Conservation (phyloP, 2,113 vertebrate species). For the Vicugna pacos region DNA sequence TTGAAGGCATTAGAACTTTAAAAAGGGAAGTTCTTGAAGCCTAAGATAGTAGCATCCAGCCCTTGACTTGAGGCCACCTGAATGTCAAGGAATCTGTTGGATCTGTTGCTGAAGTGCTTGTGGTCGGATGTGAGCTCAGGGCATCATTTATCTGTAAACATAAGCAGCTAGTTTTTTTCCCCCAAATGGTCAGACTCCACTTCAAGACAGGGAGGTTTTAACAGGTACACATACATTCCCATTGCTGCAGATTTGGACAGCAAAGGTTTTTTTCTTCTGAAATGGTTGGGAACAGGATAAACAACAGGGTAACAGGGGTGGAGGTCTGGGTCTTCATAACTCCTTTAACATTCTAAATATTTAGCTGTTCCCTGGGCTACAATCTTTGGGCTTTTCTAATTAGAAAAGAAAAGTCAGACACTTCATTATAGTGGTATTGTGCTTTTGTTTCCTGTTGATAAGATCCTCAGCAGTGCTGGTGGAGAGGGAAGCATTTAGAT, state of each 20-base stretch:
- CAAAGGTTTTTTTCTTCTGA: slow-evolving; percentile 59
- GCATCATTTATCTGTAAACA: neutral
- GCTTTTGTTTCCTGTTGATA: slow-evolving; percentile 45
- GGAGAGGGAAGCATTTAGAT: rapidly evolving
- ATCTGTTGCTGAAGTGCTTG: neutral
- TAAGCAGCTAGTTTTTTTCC: neutral
- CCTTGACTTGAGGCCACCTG: neutral
- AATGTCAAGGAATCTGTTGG: neutral
- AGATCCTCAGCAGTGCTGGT: neutral
- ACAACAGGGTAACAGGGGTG: slow-evolving; percentile 18
- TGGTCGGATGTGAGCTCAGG: neutral
- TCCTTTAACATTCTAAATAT: slow-evolving; percentile 82
- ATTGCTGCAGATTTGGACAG: slow-evolving; percentile 54
- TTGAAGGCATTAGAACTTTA: slow-evolving; percentile 50
- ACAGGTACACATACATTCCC: slow-evolving; percentile 54
- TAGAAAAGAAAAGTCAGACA: slow-evolving; percentile 72
- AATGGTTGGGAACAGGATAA: slow-evolving; percentile 53
- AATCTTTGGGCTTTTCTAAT: slow-evolving; percentile 74
- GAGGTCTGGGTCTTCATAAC: slow-evolving; percentile 68
- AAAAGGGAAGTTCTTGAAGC: slow-evolving; percentile 62
- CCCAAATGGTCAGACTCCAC: slow-evolving; percentile 19
- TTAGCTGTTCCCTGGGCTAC: slow-evolving; percentile 87
- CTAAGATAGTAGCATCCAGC: neutral
- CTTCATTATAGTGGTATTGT: slow-evolving; percentile 18
- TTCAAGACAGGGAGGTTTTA: slow-evolving; percentile 8